Evolutionary conservation across 2,797 vertebrate genomes (phyloP).

Genomic region (Kryptopterus vitreolus): DNA sequence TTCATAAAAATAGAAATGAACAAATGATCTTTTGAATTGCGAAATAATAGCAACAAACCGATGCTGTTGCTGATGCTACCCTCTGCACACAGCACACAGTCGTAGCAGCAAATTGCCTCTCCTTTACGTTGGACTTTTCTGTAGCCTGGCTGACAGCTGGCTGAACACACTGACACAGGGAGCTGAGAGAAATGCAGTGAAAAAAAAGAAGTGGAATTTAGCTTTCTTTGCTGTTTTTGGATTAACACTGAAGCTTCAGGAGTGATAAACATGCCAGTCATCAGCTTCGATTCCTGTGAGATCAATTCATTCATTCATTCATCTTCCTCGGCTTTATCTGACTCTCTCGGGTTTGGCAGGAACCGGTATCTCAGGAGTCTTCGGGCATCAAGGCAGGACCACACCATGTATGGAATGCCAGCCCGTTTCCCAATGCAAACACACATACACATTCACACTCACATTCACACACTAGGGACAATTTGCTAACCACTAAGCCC

Average conservation of each 20-base stretch:
- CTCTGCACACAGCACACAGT: slow-evolving; percentile 60
- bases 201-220: not conserved
- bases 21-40: not conserved
- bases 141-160: slow-evolving; percentile 57
- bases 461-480: no score
- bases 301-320: no score
- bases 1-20: no score
- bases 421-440: no score
- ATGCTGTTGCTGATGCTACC: slow-evolving; percentile 60
- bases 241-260: not conserved
- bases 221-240: not conserved
- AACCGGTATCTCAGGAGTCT: no score
- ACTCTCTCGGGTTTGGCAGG: no score
- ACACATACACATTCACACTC: no score
- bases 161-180: slow-evolving; percentile 58
- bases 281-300: not conserved
- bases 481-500: no score
- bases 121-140: slow-evolving; percentile 57
- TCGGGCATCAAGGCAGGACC: no score
- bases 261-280: not conserved
- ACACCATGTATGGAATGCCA: no score
- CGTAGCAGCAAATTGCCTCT: slow-evolving; percentile 62
- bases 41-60: slow-evolving; percentile 44
- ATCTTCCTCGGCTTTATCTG: no score
- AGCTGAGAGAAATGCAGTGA: slow-evolving; percentile 47